A percentile compares a stretch with the other conserved stretches of the same genome.
phyloP scores from a whole-genome alignment of 2,113 vertebrate species.

The Ahaetulla prasina region DNA sequence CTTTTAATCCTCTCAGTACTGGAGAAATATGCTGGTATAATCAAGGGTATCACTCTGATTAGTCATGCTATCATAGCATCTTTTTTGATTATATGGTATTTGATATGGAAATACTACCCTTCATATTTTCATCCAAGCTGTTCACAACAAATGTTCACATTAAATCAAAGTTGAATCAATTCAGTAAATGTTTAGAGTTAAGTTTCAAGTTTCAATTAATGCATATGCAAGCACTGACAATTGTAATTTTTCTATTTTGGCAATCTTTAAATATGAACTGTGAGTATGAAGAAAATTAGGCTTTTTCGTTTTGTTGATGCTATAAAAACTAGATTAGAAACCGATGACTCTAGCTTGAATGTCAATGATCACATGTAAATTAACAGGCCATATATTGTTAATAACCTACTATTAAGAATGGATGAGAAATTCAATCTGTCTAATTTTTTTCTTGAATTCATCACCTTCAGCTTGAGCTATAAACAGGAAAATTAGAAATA shows the following conservation, averaged over 20 bases:
- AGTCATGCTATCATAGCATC: neutral
- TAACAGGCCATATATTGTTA: neutral
- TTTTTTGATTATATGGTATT: neutral
- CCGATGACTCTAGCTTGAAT: neutral
- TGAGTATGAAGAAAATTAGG: neutral
- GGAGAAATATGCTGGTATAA: slow-evolving; percentile 1
- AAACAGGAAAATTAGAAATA: neutral
- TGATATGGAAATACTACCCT: neutral
- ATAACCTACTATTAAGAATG: neutral
- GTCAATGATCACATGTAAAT: neutral
- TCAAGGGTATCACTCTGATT: slow-evolving; percentile 2
- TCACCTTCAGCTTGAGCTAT: neutral
- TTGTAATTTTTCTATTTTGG: neutral
- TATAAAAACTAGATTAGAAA: neutral
- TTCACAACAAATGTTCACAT: neutral
- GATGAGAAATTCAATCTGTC: neutral
- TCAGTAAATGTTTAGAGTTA: neutral
- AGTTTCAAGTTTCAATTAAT: neutral
- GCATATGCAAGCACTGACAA: neutral
- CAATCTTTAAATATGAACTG: neutral
- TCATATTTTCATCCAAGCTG: neutral
- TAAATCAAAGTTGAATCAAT: neutral
- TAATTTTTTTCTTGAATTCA: neutral
- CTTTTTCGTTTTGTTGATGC: neutral
- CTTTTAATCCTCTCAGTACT: slow-evolving; percentile 11